Percentiles rank a stretch among this genome's conserved stretches.
Conservation (phyloP, 2,113 vertebrate genomes). For the Echinops telfairi region DNA sequence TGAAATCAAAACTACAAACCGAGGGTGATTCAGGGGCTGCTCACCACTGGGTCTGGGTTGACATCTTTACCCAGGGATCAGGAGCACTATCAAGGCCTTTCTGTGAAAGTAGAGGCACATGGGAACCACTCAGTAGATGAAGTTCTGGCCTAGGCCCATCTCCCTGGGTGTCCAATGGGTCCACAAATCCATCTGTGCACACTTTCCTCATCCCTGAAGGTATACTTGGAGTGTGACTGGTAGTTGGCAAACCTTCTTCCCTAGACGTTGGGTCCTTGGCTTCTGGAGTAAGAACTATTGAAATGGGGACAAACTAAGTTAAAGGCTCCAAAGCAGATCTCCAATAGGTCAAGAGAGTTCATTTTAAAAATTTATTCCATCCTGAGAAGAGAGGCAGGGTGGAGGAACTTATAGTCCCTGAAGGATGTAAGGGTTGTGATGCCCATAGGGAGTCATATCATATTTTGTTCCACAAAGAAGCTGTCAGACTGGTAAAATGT, state of each 20-base stretch:
- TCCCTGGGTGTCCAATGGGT: neutral
- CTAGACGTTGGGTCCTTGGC: neutral
- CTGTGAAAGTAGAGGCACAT: neutral
- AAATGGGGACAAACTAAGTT: neutral
- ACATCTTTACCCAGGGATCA: conserved; percentile 11
- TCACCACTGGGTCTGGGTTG: neutral
- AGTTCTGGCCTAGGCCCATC: conserved; percentile 25
- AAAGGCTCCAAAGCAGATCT: conserved; percentile 15
- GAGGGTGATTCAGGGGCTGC: neutral
- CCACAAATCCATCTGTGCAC: neutral
- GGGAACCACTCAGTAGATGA: conserved; percentile 34
- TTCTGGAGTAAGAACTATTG: neutral
- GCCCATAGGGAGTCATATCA: neutral
- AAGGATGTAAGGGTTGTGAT: neutral
- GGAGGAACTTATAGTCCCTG: neutral
- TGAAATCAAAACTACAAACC: neutral
- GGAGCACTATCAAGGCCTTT: neutral
- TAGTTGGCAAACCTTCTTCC: neutral
- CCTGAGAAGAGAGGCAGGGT: neutral
- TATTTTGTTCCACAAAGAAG: too few species aligned
- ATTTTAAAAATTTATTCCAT: neutral
- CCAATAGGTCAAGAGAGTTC: neutral
- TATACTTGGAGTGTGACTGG: conserved; percentile 3
- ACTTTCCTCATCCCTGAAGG: conserved; percentile 13
- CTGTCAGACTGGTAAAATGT: too few species aligned